Base-by-base conservation (phyloP, 2,113 vertebrate genomes). In the Anoura caudifer region DNA sequence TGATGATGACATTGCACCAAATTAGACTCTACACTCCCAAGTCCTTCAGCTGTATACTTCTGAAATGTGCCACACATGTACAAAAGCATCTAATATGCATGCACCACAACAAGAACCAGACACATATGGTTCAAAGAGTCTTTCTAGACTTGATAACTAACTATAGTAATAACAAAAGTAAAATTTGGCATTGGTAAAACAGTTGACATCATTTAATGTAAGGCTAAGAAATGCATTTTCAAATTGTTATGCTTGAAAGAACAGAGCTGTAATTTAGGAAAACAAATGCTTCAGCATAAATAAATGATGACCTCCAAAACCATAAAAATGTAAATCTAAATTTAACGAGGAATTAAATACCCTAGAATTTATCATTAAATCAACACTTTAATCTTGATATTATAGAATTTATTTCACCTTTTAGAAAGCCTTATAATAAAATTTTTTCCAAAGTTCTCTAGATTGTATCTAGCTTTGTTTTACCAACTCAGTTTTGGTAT, bases 311-410 rank as follows among this genome's bases (percentile, higher is more conserved):
- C 4, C 4, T 96, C 47, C 31, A 97, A 98, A 56, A 79, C 93
- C 95, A 98, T 98, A 98, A 98, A 98, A 98, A 98, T 98, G 97
- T 98, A 98, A 98, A 98, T 98, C 81, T 79, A 97, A 94, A 96
- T 97, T 98, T 98, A 98, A 98, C 90, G 89, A 75, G 81, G 89
- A 96, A 97, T 91, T 98, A 98, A 98, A 96, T 95, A 96, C 36
- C 28, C 3, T 56, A 54, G 59, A 98, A 97, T 97, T 98, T 97
- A 97, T 63, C 94, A 97, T 89, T 94, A 98, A 95, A 94, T 93
- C 77, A 96, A 97, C 82, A 97, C 83, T 98, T 97, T 98, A 65
- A 89, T 91, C 73, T 97, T 95, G 38, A 73, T 82, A 86, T 19
- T 28, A n/a, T 56, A 95, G 56, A 75, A 54, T 87, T 94, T 91